A percentile compares a stretch with the other conserved stretches of the same genome.
Conservation (phyloP, 2,797 vertebrate genomes). For the Falco biarmicus region DNA sequence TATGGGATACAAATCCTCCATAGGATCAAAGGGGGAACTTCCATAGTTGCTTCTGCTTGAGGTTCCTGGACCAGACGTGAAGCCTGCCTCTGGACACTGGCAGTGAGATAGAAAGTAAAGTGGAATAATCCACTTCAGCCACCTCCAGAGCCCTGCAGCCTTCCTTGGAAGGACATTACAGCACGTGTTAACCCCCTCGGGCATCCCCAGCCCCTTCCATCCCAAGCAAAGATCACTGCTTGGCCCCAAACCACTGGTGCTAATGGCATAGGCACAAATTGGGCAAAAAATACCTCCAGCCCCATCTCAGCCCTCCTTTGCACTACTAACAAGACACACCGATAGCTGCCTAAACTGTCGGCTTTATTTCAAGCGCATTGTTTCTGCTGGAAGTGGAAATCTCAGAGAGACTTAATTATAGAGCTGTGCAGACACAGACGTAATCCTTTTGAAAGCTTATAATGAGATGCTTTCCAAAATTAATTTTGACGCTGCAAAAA, state of each 20-base stretch:
- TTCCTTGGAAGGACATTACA: neutral
- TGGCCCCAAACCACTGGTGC: neutral
- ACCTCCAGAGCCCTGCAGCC: neutral
- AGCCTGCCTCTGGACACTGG: neutral
- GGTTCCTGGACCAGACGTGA: neutral
- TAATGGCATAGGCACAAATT: neutral
- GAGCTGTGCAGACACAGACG: neutral
- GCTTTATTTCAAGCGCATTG: slow-evolving; percentile 23
- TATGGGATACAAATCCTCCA: neutral
- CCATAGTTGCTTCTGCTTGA: neutral
- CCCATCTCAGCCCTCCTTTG: neutral
- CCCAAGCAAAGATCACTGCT: neutral
- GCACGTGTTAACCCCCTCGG: neutral
- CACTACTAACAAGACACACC: neutral
- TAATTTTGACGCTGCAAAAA: slow-evolving; percentile 2
- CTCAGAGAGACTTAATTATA: slow-evolving; percentile 48
- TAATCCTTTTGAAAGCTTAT: slow-evolving; percentile 46
- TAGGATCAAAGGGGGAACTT: neutral
- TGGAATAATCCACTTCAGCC: neutral
- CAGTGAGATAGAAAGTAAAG: neutral
- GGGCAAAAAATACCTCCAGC: neutral
- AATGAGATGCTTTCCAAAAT: neutral
- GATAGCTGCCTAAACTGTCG: neutral
- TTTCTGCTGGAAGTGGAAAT: slow-evolving; percentile 32
- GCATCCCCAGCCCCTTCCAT: neutral